Base-by-base conservation (phyloP, 1,140 invertebrate species). In the Nasonia longicornis region DNA sequence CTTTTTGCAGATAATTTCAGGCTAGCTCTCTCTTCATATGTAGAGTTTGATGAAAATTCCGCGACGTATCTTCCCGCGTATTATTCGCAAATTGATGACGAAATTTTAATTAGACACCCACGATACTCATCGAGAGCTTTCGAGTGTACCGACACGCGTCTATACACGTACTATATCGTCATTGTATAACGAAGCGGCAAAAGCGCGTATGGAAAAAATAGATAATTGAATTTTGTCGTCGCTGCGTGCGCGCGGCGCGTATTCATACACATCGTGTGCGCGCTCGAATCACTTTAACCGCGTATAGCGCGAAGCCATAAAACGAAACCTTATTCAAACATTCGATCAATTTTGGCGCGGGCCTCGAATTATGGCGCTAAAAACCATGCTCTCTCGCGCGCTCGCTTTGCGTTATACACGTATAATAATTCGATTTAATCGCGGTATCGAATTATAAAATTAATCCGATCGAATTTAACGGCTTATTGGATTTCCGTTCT, bases 361-460 rank as follows among this genome's bases (percentile, higher is more conserved):
- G 26, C 26, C 26, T 26, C 29, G 35, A 71, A 38, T 31, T 67
- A 58, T 58, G 7, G 8, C 66, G 66, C 16, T 7, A 71, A 71
- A 71, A 71, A 71, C 29, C 10, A 4, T 12, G 20, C 35, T 14
- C 29, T 20, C 16, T 1, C 0, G 11, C 1, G 22, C 12, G 35
- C 31, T 35, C 31, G 1, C 26, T 35, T 35, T 1, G 26, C 26
- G 26, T 26, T 26, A 26, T 26, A 26, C 31, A 4, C 16, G 6
- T 38, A 71, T 58, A 20, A 26, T 20, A 58, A 58, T 58, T n/a
- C 4, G 0, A 29, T 69, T 35, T 31, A 29, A 71, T 71, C 69
- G 67, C 35, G 38, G 38, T 58, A 42, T 71, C 20, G 38, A 71
- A 71, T 71, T 71, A 71, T 71, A 77, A 77, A 58, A 76, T 66